Conservation (phyloP, 2,113 vertebrate species). For the Sinocyclocheilus maitianheensis region DNA sequence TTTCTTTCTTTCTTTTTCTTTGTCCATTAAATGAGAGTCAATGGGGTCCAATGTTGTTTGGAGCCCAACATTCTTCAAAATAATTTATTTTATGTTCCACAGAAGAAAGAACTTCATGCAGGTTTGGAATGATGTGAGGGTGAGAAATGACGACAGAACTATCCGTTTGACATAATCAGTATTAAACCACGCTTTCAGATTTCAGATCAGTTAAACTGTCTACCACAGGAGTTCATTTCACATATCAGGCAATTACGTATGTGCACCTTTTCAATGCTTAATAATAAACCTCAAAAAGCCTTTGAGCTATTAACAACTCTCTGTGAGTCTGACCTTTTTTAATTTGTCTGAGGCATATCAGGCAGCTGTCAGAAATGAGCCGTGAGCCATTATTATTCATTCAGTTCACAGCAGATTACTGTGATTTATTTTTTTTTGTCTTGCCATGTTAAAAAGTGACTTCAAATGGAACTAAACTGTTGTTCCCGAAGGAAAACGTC, state of each 20-base stretch:
- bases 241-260: background rate
- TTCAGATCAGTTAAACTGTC: slow-evolving; percentile 15
- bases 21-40: background rate
- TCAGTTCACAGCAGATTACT: slow-evolving; percentile 44
- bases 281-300: slow-evolving; percentile 36
- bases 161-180: background rate
- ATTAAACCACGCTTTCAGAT: background rate
- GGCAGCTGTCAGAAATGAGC: slow-evolving; percentile 45
- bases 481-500: slow-evolving; percentile 53
- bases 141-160: background rate
- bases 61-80: too few relatives aligned
- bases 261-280: slow-evolving; percentile 22
- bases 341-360: slow-evolving; percentile 38
- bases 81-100: too few relatives aligned
- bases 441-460: slow-evolving; percentile 2
- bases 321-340: slow-evolving; percentile 16
- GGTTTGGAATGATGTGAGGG: background rate
- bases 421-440: slow-evolving; percentile 6
- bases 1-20: too few relatives aligned
- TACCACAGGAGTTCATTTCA: background rate
- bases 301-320: slow-evolving; percentile 39
- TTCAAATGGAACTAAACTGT: slow-evolving; percentile 61
- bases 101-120: background rate
- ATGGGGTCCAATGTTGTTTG: background rate
- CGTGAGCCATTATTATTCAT: slow-evolving; percentile 44